Base-by-base conservation (phyloP, 2,888 invertebrate genomes). In the Torymus tubicola region DNA sequence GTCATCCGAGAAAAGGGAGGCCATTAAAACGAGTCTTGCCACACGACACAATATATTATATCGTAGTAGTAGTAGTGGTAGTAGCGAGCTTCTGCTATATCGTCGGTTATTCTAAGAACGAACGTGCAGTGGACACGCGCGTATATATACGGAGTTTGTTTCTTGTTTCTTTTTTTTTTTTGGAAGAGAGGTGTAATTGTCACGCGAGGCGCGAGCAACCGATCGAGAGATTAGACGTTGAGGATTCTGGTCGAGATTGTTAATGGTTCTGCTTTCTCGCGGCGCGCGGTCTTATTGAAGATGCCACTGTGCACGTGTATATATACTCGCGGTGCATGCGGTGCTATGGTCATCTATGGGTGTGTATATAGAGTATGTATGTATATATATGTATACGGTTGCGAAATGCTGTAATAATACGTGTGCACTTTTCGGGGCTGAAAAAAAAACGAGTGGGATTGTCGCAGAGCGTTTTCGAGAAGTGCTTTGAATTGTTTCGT, bases 11-110 rank as follows among this genome's bases (percentile, higher is more conserved):
- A 75, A 55, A 61, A 31, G 12, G 24, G 60, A 31, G 67, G 57
- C 58, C 68, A 55, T 61, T 60, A 76, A 67, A 76, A 68, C 65
- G 18, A 76, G 52, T 61, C 60, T 53, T 50, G 65, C 64, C 21
- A 11, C 64, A 53, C 13, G 5, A 24, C 58, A 24, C 24, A 24
- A 24, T 24, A 24, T 24, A n/a, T n/a, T n/a, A n/a, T n/a, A n/a
- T n/a, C n/a, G n/a, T n/a, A n/a, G n/a, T n/a, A n/a, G n/a, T n/a
- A n/a, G n/a, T n/a, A n/a, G n/a, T n/a, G n/a, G n/a, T n/a, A n/a
- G n/a, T n/a, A 2, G 24, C 24, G 3, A 24, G 24, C 24, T 24
- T 24, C 24, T 24, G 24, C 24, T 24, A n/a, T n/a, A n/a, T n/a
- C n/a, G 24, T 3, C 3, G 24, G 2, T 24, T 3, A 3, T 24